A percentile compares a stretch with the other conserved stretches of the same genome.
These are phyloP conservation scores for Falco berigora DNA, from an alignment of 2,797 vertebrate genomes.

Conservation along the genomic window DNA sequence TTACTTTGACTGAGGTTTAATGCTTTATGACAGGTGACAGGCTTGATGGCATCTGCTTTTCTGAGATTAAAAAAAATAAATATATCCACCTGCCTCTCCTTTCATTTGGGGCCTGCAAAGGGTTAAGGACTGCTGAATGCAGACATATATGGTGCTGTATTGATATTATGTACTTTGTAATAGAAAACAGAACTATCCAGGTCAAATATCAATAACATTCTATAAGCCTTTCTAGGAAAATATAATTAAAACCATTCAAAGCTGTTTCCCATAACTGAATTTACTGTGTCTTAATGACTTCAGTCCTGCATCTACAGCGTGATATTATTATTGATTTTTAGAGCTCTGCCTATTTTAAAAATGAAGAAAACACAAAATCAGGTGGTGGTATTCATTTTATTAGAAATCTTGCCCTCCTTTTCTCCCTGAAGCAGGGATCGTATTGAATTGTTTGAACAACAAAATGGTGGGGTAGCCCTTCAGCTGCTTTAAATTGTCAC, in stretches of 20 bases:
- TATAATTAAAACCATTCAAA: slow-evolving; percentile 69
- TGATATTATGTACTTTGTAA: slow-evolving; percentile 60
- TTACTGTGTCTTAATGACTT: slow-evolving; percentile 49
- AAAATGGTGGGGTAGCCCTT: slow-evolving; percentile 6
- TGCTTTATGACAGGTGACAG: neutral
- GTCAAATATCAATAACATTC: slow-evolving; percentile 69
- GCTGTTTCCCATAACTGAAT: slow-evolving; percentile 51
- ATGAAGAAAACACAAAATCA: slow-evolving; percentile 20
- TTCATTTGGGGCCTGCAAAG: slow-evolving; percentile 10
- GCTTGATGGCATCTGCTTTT: slow-evolving; percentile 20
- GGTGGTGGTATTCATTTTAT: slow-evolving; percentile 9
- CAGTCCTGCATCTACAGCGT: slow-evolving; percentile 16
- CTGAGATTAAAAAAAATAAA: neutral
- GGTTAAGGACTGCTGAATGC: slow-evolving; percentile 39
- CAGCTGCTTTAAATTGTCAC: neutral
- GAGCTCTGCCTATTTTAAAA: slow-evolving; percentile 38
- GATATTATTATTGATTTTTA: slow-evolving; percentile 51
- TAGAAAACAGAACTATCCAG: slow-evolving; percentile 67
- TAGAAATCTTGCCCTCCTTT: neutral
- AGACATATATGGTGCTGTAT: slow-evolving; percentile 44
- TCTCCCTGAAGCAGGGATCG: neutral
- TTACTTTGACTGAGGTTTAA: neutral
- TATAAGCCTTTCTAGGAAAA: slow-evolving; percentile 78
- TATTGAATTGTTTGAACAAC: slow-evolving; percentile 16
- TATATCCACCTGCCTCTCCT: slow-evolving; percentile 1